Evolutionary conservation across 2,797 vertebrate species (phyloP).

Genomic region (Pseudotriccus pelzelni): DNA sequence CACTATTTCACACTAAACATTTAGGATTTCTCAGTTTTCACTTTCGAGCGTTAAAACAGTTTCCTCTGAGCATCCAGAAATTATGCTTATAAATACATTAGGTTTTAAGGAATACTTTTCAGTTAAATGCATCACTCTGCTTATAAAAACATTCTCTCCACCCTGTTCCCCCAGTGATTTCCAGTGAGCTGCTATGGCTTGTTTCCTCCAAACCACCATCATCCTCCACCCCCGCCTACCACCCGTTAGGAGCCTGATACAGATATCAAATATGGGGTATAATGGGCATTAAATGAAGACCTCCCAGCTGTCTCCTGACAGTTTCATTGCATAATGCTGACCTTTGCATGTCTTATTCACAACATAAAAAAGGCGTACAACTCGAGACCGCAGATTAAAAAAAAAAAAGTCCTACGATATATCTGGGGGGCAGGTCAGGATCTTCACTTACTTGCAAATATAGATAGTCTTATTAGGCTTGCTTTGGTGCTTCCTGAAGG

Average conservation of each 20-base stretch:
- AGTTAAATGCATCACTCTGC: neutral
- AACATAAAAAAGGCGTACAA: neutral
- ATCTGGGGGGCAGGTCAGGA: neutral
- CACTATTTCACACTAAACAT: neutral
- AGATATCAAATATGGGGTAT: conserved; percentile 24
- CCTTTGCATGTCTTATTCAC: neutral
- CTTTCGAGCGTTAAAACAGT: neutral
- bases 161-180: neutral
- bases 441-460: neutral
- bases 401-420: neutral
- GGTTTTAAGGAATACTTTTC: neutral
- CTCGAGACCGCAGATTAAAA: neutral
- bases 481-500: conserved; percentile 7
- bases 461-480: neutral
- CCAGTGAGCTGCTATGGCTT: conserved; percentile 3
- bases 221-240: neutral
- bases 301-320: conserved; percentile 54
- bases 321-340: conserved; percentile 33
- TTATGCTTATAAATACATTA: neutral
- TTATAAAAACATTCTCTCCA: neutral
- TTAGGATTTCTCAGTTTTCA: neutral
- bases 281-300: conserved; percentile 49
- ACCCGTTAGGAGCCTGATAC: conserved; percentile 12
- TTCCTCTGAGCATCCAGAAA: neutral
- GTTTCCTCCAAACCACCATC: neutral